phyloP scores from a whole-genome alignment of 2,113 vertebrate species.

The Phalacrocorax pelagicus region DNA sequence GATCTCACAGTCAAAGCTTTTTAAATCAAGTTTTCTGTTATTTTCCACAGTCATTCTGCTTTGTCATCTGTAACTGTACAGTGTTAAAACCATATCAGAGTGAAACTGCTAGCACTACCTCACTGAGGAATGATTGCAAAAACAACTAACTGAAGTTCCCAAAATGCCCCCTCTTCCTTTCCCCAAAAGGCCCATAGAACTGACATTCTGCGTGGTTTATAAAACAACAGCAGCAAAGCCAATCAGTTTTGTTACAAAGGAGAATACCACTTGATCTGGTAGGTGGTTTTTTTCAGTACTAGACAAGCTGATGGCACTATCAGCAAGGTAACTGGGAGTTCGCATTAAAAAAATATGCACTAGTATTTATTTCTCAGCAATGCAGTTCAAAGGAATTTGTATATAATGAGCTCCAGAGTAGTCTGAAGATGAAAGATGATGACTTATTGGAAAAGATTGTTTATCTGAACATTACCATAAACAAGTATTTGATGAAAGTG shows the following conservation, averaged over 20 bases:
- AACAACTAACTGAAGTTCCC: background rate
- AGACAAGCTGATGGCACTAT: background rate
- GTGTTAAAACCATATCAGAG: background rate
- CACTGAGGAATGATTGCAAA: background rate
- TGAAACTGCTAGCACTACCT: background rate
- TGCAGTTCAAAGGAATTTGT: background rate
- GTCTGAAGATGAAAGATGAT: constrained; percentile 31
- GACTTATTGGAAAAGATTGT: background rate
- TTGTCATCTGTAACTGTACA: background rate
- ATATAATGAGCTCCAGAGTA: constrained; percentile 12
- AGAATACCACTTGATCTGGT: background rate
- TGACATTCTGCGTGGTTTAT: background rate
- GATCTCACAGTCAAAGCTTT: background rate
- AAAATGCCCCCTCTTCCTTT: background rate
- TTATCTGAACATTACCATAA: background rate
- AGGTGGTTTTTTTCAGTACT: background rate
- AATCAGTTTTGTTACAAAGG: background rate
- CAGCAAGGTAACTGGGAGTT: background rate
- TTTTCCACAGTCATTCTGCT: background rate
- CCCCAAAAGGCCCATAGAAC: background rate
- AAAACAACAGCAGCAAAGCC: background rate
- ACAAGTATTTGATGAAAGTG: constrained; percentile 4
- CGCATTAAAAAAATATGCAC: background rate
- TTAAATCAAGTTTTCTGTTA: background rate
- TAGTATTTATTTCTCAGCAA: background rate